Percentiles rank a stretch among this genome's conserved stretches.
Conservation (phyloP, 2,888 invertebrate species). For the Ormyrus nitidulus region DNA sequence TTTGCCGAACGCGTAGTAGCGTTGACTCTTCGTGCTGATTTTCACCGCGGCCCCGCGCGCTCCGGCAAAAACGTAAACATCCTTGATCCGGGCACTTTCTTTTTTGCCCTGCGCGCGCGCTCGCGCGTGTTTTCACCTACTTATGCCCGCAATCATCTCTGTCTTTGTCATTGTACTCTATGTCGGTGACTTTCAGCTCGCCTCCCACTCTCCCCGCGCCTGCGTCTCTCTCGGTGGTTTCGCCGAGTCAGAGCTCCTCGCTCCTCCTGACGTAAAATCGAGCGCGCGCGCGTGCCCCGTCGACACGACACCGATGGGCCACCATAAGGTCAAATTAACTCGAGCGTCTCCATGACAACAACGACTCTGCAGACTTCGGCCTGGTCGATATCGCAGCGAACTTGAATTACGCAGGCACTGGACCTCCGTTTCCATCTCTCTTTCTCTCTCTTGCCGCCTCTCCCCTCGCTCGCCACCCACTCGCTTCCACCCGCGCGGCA, state of each 20-base stretch:
- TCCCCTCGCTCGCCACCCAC: constrained; percentile 2
- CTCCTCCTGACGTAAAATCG: constrained; percentile 21
- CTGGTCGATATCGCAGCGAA: constrained; percentile 57
- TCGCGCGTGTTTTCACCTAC: background rate
- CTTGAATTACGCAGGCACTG: constrained; percentile 57
- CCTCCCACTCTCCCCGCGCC: background rate
- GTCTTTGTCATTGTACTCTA: constrained; percentile 1
- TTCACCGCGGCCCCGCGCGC: too few species aligned
- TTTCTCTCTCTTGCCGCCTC: background rate
- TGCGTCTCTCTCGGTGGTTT: background rate
- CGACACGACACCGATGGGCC: constrained; percentile 53
- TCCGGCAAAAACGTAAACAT: too few species aligned
- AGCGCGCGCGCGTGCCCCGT: constrained; percentile 27
- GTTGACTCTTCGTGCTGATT: too few species aligned
- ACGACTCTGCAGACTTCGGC: constrained; percentile 49
- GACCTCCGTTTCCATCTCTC: constrained; percentile 37
- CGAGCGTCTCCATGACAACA: constrained; percentile 60
- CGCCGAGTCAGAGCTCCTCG: background rate
- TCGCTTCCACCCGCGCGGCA: background rate
- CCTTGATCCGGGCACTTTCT: background rate
- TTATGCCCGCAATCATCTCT: background rate
- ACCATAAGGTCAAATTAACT: constrained; percentile 60
- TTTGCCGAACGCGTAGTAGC: too few species aligned
- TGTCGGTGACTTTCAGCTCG: constrained; percentile 1
- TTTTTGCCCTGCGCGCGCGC: background rate